Evolutionary conservation across 2,113 vertebrate genomes (phyloP).

Genomic region (Phrynosoma platyrhinos): DNA sequence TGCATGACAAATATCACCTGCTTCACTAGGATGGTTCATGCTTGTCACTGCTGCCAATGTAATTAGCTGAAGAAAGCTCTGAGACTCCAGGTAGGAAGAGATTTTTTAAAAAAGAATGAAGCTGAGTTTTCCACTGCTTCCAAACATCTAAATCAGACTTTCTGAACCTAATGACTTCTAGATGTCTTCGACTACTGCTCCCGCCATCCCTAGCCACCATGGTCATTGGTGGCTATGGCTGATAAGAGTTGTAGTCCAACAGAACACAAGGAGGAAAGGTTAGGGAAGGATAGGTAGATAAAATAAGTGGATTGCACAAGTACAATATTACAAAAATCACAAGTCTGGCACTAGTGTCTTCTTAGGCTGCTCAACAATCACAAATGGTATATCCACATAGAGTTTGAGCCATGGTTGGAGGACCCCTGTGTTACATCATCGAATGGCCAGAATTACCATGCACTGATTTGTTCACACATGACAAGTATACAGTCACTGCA

Average conservation of each 20-base stretch:
- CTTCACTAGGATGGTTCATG: background rate
- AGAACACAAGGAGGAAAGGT: too few species aligned
- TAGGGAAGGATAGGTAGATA: background rate
- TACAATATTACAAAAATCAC: too few species aligned
- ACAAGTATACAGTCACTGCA: constrained; percentile 52
- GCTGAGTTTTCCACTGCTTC: too few species aligned
- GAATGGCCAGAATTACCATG: background rate
- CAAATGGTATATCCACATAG: too few species aligned
- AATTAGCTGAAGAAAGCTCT: background rate
- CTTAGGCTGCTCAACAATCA: background rate
- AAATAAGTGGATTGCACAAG: too few species aligned
- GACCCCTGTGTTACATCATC: too few species aligned
- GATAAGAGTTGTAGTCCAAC: background rate
- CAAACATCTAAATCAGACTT: background rate
- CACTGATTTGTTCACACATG: constrained; percentile 35
- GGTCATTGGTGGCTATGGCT: background rate
- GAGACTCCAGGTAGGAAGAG: background rate
- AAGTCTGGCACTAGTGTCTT: background rate
- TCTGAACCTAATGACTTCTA: background rate
- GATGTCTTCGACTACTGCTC: background rate
- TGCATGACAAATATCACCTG: constrained; percentile 27
- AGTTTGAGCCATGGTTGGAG: too few species aligned
- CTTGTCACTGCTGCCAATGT: background rate
- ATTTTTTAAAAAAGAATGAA: background rate
- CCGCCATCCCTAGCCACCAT: background rate